These are phyloP conservation scores for Phoxinus dragarum DNA, from an alignment of 2,797 vertebrate genomes.

Conservation along the genomic window DNA sequence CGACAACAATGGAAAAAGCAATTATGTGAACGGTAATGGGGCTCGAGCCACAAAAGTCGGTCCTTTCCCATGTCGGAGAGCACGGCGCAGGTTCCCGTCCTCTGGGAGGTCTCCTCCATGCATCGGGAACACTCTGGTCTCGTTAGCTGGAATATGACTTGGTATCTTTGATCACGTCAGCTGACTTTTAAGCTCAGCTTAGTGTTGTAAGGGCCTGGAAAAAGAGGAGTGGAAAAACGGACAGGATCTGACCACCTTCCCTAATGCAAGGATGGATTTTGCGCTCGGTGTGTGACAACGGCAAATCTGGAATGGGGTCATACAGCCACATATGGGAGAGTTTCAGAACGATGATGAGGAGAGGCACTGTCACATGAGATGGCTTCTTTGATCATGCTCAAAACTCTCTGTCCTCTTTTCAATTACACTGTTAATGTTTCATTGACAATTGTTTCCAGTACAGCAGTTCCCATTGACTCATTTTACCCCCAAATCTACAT, in stretches of 20 bases:
- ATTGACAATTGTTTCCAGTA: conserved; percentile 21
- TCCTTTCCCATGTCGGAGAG: conserved; percentile 58
- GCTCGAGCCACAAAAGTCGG: conserved; percentile 54
- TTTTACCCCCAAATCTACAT: not conserved
- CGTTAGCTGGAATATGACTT: conserved; percentile 77
- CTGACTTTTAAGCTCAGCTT: conserved; percentile 83
- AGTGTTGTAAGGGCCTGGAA: conserved; percentile 62
- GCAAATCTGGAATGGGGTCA: conserved; percentile 36
- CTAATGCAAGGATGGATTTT: conserved; percentile 42
- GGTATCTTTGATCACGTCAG: conserved; percentile 83
- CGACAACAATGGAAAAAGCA: conserved; percentile 49
- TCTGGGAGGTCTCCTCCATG: conserved; percentile 75
- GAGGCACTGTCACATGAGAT: conserved; percentile 37
- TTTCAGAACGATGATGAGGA: conserved; percentile 39
- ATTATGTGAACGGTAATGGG: conserved; percentile 66
- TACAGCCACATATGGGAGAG: conserved; percentile 8
- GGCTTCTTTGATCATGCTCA: conserved; percentile 7
- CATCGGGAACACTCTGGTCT: conserved; percentile 80
- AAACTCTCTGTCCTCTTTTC: conserved; percentile 24
- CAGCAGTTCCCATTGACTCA: conserved; percentile 1
- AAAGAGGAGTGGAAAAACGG: conserved; percentile 75
- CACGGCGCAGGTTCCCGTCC: conserved; percentile 38
- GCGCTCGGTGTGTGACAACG: not conserved
- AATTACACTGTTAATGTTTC: conserved; percentile 17
- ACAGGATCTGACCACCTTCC: conserved; percentile 44